Base-by-base conservation (phyloP, 2,113 vertebrate species). In the Nymphicus hollandicus region DNA sequence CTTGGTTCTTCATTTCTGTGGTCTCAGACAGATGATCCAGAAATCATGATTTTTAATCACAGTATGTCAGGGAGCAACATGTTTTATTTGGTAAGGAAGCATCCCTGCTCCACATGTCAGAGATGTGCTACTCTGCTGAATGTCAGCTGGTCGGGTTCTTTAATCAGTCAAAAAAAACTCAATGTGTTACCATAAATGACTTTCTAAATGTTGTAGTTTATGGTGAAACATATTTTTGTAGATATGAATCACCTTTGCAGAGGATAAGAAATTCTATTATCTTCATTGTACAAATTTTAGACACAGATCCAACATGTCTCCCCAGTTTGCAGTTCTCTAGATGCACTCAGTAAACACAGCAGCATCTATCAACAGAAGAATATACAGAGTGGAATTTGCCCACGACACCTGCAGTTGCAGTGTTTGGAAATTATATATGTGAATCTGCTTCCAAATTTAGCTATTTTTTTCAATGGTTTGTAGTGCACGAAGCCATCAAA, bases 181-280 rank as follows among this genome's bases (percentile, higher is more conserved):
- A 53, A 47, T 74, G 20, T 94, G 71, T 82, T 80, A 89, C 77
- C 72, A 74, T 93, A 96, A 95, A 94, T 83, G 23, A 82, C 58
- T 52, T 93, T 88, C 55, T 33, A 85, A 93, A 52, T 81, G 47
- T 92, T 74, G 60, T 61, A 78, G 87, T 95, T 68, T 85, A 80
- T 86, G 71, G 84, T 92, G 63, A 93, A 91, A 85, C 55, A 65
- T 61, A 9, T 89, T 96, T 95, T 97, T 86, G 86, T 92, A 96
- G 56, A 91, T 52, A 82, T 95, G 90, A 95, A 78, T 86, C 60
- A 74, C 31, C 47, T 93, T 90, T 53, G 88, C 69, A 90, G 20
- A 95, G 73, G 29, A 82, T 80, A 89, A 95, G 77, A 97, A 95
- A 88, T 85, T 86, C 74, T 86, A 10, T 68, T 41, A 87, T 61